Base-by-base conservation (phyloP, 2,888 invertebrate species). In the Rhogogaster chlorosoma region DNA sequence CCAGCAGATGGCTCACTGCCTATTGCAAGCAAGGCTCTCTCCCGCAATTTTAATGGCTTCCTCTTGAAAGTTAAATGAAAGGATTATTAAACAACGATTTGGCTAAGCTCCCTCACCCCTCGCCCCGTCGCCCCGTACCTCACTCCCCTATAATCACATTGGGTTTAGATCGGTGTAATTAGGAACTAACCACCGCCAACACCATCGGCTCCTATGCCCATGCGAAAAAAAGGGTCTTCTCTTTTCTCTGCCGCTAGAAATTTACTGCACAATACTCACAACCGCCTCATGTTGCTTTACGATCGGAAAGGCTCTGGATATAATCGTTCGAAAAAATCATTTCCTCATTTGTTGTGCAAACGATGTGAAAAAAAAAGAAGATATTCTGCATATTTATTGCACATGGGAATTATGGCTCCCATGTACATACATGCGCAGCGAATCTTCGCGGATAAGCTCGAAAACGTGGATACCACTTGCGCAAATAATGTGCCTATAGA, bases 1-100 rank as follows among this genome's bases (percentile, higher is more conserved):
- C 53, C n/a, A 89, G 90, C 92, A 92, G 91, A 90, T 92, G 92
- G 91, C 87, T 84, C 45, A n/a, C 49, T 77, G 29, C 53, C 15
- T 9, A 45, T 45, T 26, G 32, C 77, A 53, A 77, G 32, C 5
- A 32, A 67, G 67, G 15, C 67, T 26, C 26, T 12, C 77, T 77
- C 53, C 45, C 18, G 82, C 53, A 80, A 80, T 78, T 70, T 88
- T 88, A 89, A 87, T 88, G 83, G 85, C 83, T 83, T 85, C 85
- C 83, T 42, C 83, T 83, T 85, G 70, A 83, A 85, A 85, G 67
- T 83, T 71, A 75, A 83, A 85, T 83, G 64, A 83, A 83, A 85
- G 85, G 67, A 83, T 82, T 83, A 75, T 85, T 78, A 83, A 83
- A 64, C 83, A 83, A 83, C 83, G 67, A 83, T 83, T 83, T 70